These are phyloP conservation scores for Pogonognathellus flavescens DNA, from an alignment of 1,140 invertebrate genomes.

Conservation along the genomic window DNA sequence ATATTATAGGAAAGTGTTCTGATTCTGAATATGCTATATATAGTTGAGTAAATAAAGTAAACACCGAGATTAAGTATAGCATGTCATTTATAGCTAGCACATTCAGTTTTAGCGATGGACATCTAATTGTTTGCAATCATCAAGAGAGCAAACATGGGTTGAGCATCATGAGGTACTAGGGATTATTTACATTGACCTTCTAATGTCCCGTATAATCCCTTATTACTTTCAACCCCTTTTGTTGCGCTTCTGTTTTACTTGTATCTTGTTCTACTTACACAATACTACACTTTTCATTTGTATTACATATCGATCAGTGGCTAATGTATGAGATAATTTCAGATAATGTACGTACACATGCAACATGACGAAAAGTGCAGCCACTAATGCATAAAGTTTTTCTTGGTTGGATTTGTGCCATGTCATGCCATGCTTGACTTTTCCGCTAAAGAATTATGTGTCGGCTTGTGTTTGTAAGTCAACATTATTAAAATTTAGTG, in stretches of 20 bases:
- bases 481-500: too few species aligned
- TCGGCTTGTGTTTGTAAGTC: too few species aligned
- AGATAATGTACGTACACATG: too few species aligned
- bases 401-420: too few species aligned
- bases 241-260: neutral
- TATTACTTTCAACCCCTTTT: constrained; percentile 52
- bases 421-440: too few species aligned
- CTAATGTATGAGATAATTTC: too few species aligned
- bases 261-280: constrained; percentile 31
- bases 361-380: too few species aligned
- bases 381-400: too few species aligned
- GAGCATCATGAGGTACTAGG: too few species aligned
- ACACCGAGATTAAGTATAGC: neutral
- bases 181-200: constrained; percentile 62
- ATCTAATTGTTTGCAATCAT: constrained; percentile 62
- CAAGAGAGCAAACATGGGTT: constrained; percentile 11
- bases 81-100: neutral
- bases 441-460: too few species aligned
- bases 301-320: too few species aligned
- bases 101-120: constrained; percentile 44
- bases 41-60: neutral
- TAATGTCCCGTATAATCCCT: constrained; percentile 57
- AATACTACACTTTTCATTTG: constrained; percentile 38
- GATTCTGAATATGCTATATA: too few species aligned
- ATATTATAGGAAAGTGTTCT: neutral